Conservation (phyloP, 2,888 invertebrate genomes). For the Ornithoptera priamus region DNA sequence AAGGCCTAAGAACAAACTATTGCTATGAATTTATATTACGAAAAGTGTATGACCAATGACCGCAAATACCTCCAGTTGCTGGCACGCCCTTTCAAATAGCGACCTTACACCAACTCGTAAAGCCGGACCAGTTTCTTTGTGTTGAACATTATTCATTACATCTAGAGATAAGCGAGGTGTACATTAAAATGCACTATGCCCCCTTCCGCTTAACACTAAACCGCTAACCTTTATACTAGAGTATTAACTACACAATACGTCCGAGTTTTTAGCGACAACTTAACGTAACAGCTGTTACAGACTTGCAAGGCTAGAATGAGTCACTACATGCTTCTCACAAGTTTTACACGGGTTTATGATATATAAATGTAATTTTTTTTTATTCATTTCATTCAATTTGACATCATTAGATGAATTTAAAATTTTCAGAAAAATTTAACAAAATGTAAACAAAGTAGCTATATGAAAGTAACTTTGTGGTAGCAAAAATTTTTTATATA, state of each 20-base stretch:
- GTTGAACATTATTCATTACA: conserved; percentile 38
- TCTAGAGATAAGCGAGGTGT: conserved; percentile 22
- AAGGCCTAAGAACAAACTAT: not conserved
- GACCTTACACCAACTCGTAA: conserved; percentile 56
- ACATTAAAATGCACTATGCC: conserved; percentile 27
- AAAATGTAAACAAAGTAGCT: no score
- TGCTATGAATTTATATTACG: conserved; percentile 32
- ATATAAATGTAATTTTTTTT: not conserved
- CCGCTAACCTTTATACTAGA: conserved; percentile 12
- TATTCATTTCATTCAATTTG: no score
- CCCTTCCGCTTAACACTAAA: conserved; percentile 29
- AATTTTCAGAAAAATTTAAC: no score
- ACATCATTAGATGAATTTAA: no score
- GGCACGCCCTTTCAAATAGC: conserved; percentile 73
- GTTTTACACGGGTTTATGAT: not conserved
- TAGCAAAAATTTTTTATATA: no score
- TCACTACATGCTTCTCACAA: conserved; percentile 3
- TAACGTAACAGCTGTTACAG: not conserved
- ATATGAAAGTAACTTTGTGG: no score
- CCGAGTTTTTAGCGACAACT: conserved; percentile 15
- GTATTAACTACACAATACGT: not conserved
- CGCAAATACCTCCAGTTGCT: conserved; percentile 49
- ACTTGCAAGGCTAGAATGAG: conserved; percentile 10
- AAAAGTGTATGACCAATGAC: conserved; percentile 44
- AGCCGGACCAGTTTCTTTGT: conserved; percentile 59